Percentiles rank a stretch among this genome's conserved stretches.
Conservation (phyloP, 2,113 vertebrate species). For the Gallinago jamesoni region DNA sequence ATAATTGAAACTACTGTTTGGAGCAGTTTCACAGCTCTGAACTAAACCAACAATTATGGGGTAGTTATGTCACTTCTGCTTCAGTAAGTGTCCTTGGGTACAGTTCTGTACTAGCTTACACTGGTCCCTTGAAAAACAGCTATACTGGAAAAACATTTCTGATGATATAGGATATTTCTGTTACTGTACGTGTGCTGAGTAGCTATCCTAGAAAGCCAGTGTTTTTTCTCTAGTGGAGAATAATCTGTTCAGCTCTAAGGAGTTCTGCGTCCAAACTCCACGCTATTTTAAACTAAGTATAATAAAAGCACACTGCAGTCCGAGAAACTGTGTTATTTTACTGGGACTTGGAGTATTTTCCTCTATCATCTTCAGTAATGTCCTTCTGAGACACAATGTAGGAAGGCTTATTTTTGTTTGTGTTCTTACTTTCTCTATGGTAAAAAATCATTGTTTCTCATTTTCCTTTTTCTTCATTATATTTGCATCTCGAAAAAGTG, state of each 20-base stretch:
- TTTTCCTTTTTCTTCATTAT: not conserved
- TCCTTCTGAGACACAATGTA: not conserved
- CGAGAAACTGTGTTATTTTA: not conserved
- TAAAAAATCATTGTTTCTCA: not conserved
- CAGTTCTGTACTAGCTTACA: not conserved
- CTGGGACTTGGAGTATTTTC: not conserved
- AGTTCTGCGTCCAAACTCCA: not conserved
- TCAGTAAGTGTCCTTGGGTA: not conserved
- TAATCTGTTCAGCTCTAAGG: not conserved
- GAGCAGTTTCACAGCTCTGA: not conserved
- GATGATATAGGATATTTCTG: not conserved
- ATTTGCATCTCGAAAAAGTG: not conserved
- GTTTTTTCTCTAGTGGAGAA: not conserved
- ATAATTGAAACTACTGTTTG: not conserved
- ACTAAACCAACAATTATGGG: not conserved
- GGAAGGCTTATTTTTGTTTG: not conserved
- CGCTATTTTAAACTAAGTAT: not conserved
- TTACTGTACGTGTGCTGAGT: not conserved
- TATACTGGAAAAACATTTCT: not conserved
- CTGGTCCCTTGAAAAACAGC: not conserved
- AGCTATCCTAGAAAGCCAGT: not conserved
- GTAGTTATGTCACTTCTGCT: not conserved
- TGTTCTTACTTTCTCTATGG: not conserved
- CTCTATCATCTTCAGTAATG: not conserved
- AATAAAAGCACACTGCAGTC: not conserved